These are phyloP conservation scores for Atta texana DNA, from an alignment of 1,140 invertebrate species.

Conservation along the genomic window DNA sequence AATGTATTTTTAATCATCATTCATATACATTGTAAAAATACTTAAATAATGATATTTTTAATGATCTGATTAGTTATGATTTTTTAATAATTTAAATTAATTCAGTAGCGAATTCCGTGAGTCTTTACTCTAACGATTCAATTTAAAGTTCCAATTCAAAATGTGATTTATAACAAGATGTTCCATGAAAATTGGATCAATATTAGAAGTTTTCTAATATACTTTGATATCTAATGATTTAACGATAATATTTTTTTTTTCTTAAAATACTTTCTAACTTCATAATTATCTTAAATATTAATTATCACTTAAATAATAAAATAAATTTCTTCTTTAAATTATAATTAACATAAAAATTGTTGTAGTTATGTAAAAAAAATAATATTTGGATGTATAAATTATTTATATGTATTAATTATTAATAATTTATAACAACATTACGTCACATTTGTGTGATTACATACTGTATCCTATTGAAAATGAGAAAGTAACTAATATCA, in stretches of 20 bases:
- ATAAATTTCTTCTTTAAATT: background rate
- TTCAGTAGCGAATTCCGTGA: background rate
- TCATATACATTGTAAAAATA: background rate
- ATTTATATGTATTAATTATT: background rate
- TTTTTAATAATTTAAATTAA: slow-evolving; percentile 25
- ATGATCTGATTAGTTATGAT: no score
- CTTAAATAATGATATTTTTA: background rate
- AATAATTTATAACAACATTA: background rate
- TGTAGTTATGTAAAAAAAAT: background rate
- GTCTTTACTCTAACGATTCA: slow-evolving; percentile 25
- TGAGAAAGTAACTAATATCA: background rate
- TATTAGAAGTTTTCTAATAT: background rate
- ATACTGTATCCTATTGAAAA: no score
- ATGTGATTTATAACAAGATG: background rate
- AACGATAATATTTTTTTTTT: background rate
- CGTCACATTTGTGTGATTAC: no score
- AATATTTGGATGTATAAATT: background rate
- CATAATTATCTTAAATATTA: background rate
- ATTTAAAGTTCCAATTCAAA: slow-evolving; percentile 52
- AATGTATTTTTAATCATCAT: background rate
- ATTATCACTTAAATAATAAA: background rate
- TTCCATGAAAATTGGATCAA: background rate
- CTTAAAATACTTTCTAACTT: background rate
- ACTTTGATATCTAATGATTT: background rate
- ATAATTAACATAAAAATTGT: background rate